Conservation (phyloP, 1,140 invertebrate species). For the Pemphigus obesinymphae region DNA sequence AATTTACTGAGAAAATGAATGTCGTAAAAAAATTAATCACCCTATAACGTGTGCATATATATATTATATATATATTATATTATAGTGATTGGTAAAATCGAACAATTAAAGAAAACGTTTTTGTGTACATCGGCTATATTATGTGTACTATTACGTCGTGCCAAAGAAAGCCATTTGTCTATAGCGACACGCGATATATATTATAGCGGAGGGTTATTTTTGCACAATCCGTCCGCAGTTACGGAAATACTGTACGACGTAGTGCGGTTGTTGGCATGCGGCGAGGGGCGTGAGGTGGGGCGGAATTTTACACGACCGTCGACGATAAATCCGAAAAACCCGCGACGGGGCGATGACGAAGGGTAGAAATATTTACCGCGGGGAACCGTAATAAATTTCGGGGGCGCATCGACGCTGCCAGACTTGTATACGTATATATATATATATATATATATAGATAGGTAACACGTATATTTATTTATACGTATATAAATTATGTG, state of each 20-base stretch:
- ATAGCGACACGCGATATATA: not conserved
- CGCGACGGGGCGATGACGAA: constrained; percentile 24
- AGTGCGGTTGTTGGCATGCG: not conserved
- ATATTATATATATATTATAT: not conserved
- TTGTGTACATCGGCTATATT: not conserved
- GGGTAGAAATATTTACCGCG: constrained; percentile 38
- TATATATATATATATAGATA: not conserved
- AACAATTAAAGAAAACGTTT: constrained; percentile 24
- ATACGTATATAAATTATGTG: not conserved
- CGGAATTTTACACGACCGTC: constrained; percentile 16
- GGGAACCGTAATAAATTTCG: constrained; percentile 22
- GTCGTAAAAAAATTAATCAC: too few species aligned
- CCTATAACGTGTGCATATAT: not conserved
- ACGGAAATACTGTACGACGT: constrained; percentile 3
- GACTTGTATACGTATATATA: not conserved
- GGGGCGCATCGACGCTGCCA: constrained; percentile 1
- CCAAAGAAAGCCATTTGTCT: constrained; percentile 11
- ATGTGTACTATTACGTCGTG: not conserved
- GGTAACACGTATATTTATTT: not conserved
- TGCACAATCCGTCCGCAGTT: not conserved
- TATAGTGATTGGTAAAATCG: not conserved
- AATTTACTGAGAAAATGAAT: too few species aligned
- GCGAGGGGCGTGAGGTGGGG: not conserved
- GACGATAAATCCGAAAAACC: constrained; percentile 36
- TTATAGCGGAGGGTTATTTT: constrained; percentile 19